Evolutionary conservation across 2,888 invertebrate genomes (phyloP), one percentile per base, ranked within the genome.

Genomic region (Coleophora deauratella): DNA sequence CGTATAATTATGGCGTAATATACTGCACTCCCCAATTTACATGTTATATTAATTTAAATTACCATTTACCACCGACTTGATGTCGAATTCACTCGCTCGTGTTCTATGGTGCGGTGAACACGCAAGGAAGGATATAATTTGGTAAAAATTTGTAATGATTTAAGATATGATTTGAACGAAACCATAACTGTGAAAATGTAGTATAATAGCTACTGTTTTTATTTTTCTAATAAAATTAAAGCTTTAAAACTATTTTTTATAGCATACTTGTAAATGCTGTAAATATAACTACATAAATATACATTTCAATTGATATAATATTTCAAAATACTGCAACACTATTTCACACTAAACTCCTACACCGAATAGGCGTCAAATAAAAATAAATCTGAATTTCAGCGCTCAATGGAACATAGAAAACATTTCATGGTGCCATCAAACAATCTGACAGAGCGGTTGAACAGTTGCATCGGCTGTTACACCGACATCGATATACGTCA

Each of bases 331-430:
- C 6, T 4, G 3, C 6, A 6, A 21, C 21, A 21, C 21, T 21
- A 30, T 37, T 13, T 14, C 10, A 28, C 37, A 30, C 12, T 11
- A 12, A 30, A 12, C 28, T 37, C 14, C 8, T 28, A 9, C 13
- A 9, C 15, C 9, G 13, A 15, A 12, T 34, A 15, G 27, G 35
- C 21, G n/a, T 27, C 38, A 44, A 49, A 71, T 61, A 64, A 61
- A 62, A 57, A 70, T 72, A 74, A 68, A 73, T 74, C 70, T 66
- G 64, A 64, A 52, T 64, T 59, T 21, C 59, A 46, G 50, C 55
- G 48, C 54, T 63, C 64, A 73, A 67, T 64, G 67, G 60, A 69
- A 77, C 78, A 79, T 62, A 66, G 66, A 76, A 80, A 75, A 59
- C 61, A 64, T 77, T 75, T 79, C 65, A 72, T 64, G 59, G 57